phyloP scores from a whole-genome alignment of 2,113 vertebrate species.

The Gadus chalcogrammus region DNA sequence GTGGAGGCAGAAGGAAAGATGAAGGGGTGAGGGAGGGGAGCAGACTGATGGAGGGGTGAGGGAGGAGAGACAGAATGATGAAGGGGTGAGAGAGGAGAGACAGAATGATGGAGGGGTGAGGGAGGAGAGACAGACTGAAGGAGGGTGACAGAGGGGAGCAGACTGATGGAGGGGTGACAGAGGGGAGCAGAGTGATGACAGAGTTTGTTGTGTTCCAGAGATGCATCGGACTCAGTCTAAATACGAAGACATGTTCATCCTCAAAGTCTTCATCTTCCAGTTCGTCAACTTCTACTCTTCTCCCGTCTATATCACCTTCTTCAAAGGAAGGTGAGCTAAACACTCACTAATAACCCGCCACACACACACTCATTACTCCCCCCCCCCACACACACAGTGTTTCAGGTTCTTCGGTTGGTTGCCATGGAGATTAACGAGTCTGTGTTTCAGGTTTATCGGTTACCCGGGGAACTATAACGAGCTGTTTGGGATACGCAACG shows the following conservation, averaged over 20 bases:
- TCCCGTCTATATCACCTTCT: constrained; percentile 80
- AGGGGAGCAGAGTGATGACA: not conserved
- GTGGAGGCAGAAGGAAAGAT: not conserved
- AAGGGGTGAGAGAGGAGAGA: no score
- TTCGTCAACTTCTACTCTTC: constrained; percentile 82
- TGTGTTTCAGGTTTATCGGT: constrained; percentile 69
- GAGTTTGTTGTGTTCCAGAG: constrained; percentile 51
- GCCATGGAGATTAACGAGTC: not conserved
- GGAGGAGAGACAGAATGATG: no score
- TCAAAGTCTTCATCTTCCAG: constrained; percentile 84
- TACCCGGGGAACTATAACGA: constrained; percentile 75
- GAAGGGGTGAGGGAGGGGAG: not conserved
- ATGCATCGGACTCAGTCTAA: constrained; percentile 81
- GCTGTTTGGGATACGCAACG: constrained; percentile 73
- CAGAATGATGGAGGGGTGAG: no score
- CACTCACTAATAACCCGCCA: not conserved
- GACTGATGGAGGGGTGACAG: not conserved
- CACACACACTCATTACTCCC: not conserved
- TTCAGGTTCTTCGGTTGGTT: not conserved
- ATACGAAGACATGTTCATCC: constrained; percentile 79
- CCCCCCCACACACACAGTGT: not conserved
- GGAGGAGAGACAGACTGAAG: no score
- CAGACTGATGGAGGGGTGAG: no score
- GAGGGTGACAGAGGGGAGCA: not conserved
- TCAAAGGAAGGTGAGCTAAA: constrained; percentile 77